These are phyloP conservation scores for Drosophila borealis DNA, from an alignment of 2,888 invertebrate genomes.

Conservation along the genomic window DNA sequence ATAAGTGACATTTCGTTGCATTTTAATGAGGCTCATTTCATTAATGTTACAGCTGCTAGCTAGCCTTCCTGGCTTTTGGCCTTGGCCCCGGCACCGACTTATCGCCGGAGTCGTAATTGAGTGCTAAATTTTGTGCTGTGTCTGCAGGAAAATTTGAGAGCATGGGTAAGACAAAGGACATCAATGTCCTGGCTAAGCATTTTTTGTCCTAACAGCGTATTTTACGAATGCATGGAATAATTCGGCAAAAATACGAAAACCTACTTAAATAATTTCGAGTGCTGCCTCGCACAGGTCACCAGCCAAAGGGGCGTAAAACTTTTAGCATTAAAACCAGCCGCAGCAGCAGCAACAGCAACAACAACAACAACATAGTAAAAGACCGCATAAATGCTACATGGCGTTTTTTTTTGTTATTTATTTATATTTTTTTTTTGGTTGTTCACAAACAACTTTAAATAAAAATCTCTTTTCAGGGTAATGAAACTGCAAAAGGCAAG, in stretches of 20 bases:
- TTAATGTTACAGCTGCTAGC: constrained; percentile 39
- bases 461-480: constrained; percentile 76
- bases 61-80: constrained; percentile 16
- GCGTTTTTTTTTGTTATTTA: constrained; percentile 52
- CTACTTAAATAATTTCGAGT: constrained; percentile 72
- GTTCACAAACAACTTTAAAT: constrained; percentile 71
- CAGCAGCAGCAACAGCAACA: constrained; percentile 41
- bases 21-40: constrained; percentile 79
- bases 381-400: constrained; percentile 78
- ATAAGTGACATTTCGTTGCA: constrained; percentile 81
- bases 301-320: constrained; percentile 60
- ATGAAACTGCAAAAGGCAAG: constrained; percentile 73
- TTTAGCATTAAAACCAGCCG: constrained; percentile 66
- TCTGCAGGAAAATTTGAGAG: constrained; percentile 52
- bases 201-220: constrained; percentile 70
- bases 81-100: constrained; percentile 52
- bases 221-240: constrained; percentile 79
- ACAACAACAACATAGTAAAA: constrained; percentile 61
- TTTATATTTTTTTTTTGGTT: constrained; percentile 24
- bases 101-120: constrained; percentile 67
- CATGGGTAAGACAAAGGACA: constrained; percentile 39
- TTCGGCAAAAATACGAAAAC: constrained; percentile 32
- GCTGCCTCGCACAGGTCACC: constrained; percentile 48
- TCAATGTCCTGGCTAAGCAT: constrained; percentile 39
- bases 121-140: constrained; percentile 73